Base-by-base conservation (phyloP, 2,888 invertebrate species). In the Thymelicus acteon region DNA sequence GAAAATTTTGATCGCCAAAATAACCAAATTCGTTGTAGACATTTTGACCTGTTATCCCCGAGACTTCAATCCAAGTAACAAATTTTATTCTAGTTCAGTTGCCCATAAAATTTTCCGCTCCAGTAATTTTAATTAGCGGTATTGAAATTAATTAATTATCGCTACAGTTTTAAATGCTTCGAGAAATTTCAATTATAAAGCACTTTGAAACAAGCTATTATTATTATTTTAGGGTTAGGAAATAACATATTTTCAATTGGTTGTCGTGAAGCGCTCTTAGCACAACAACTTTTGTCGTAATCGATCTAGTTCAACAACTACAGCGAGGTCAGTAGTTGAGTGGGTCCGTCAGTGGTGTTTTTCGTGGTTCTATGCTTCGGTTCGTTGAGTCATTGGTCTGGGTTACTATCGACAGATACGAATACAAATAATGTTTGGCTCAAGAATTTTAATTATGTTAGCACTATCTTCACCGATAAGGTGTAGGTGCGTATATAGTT, bases 121-220 rank as follows among this genome's bases (percentile, higher is more conserved):
- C 72, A 71, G 61, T 72, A 73, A 72, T 58, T 75, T 76, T 77
- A 77, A 77, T 77, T 60, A 65, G 60, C 52, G 60, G 15, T 12
- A 60, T 70, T 65, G 60, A 65, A 70, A 70, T 70, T 70, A 70
- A 64, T 65, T 64, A 60, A 64, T 70, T 64, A 70, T 64, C 49
- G 70, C 49, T 65, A 31, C 64, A 64, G 19, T 64, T 64, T 54
- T 40, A 52, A 64, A 47, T 58, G 70, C 54, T 52, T 58, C 54
- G 67, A 73, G 72, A 71, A 74, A 71, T 72, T 72, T 60, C 47
- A 58, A 64, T 73, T 73, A 61, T 52, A 12, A 64, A 72, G 58
- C 67, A 49, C 15, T 61, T 54, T 65, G 57, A 61, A 72, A 71
- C 60, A n/a, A 60, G 39, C 10, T 39, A 60, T 39, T 39, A 39